Percentiles rank a stretch among this genome's conserved stretches.
Evolutionary conservation across 2,797 vertebrate genomes (phyloP).

Genomic region (Schizopygopsis malacanthus): DNA sequence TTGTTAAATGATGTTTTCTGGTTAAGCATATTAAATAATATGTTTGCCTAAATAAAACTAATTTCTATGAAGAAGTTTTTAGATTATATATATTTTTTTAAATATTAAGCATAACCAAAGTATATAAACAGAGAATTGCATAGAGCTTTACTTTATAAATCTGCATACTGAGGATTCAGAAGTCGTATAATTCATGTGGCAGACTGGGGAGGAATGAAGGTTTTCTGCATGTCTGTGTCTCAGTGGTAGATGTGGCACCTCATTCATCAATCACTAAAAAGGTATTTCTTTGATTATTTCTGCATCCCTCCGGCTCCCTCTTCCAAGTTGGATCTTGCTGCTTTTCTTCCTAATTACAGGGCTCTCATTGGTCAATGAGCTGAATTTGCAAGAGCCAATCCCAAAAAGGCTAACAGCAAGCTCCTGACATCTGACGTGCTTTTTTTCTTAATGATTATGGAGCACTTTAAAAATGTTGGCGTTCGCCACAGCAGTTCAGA

Average conservation of each 20-base stretch:
- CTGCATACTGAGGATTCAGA: not conserved
- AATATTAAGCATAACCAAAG: not conserved
- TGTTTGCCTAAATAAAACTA: not conserved
- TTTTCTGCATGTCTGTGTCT: not conserved
- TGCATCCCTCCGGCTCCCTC: conserved; percentile 34
- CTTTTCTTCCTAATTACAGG: conserved; percentile 74
- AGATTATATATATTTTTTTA: not conserved
- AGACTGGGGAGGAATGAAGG: not conserved
- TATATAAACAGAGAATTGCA: not conserved
- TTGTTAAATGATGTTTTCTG: too few species aligned
- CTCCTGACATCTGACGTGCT: conserved; percentile 64
- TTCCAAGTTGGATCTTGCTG: conserved; percentile 53
- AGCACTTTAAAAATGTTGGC: conserved; percentile 79
- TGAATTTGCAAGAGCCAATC: conserved; percentile 75
- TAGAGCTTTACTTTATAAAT: not conserved
- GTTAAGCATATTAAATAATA: not conserved
- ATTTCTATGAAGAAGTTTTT: too few species aligned
- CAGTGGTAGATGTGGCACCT: conserved; percentile 41
- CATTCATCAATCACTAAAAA: conserved; percentile 49
- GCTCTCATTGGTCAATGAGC: conserved; percentile 70
- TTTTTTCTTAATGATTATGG: conserved; percentile 78
- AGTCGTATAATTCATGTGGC: not conserved
- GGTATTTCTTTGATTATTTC: conserved; percentile 40
- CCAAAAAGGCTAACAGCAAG: conserved; percentile 66
- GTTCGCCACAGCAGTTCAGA: conserved; percentile 57